A percentile compares a stretch with the other conserved stretches of the same genome.
Evolutionary conservation across 1,140 invertebrate species (phyloP).

Genomic region (Arctopsyche grandis): DNA sequence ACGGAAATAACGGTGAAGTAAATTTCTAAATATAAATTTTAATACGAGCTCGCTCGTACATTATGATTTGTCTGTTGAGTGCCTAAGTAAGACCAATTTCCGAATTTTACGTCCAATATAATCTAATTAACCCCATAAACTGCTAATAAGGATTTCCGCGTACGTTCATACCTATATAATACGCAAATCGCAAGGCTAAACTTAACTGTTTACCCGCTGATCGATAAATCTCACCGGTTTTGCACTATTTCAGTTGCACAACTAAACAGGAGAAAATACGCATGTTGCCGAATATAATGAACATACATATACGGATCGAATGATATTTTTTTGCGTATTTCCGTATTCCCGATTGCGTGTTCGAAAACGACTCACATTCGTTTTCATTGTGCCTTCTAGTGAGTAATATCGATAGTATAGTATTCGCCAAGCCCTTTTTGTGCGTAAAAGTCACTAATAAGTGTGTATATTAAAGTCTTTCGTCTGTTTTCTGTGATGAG

Average conservation of each 20-base stretch:
- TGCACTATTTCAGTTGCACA: neutral
- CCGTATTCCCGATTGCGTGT: neutral
- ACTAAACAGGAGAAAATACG: neutral
- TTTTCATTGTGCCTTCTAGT: too few species aligned
- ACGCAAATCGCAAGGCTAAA: neutral
- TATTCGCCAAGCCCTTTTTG: neutral
- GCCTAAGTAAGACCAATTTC: neutral
- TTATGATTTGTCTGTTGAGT: too few species aligned
- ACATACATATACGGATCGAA: neutral
- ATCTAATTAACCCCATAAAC: conserved; percentile 21
- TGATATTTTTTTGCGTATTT: neutral
- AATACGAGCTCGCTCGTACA: too few species aligned
- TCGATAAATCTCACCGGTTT: neutral
- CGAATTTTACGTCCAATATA: conserved; percentile 25
- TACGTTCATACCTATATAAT: neutral
- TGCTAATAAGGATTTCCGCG: conserved; percentile 21
- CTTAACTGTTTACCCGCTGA: neutral
- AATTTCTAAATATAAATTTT: too few species aligned
- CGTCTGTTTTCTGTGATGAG: neutral
- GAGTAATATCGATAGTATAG: too few species aligned
- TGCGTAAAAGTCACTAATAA: neutral
- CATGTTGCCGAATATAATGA: neutral
- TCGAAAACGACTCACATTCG: too few species aligned
- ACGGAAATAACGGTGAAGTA: too few species aligned
- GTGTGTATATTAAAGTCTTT: neutral